Percentiles rank a stretch among this genome's conserved stretches.
Conservation (phyloP, 2,797 vertebrate genomes). For the Arctocebus calabarensis region DNA sequence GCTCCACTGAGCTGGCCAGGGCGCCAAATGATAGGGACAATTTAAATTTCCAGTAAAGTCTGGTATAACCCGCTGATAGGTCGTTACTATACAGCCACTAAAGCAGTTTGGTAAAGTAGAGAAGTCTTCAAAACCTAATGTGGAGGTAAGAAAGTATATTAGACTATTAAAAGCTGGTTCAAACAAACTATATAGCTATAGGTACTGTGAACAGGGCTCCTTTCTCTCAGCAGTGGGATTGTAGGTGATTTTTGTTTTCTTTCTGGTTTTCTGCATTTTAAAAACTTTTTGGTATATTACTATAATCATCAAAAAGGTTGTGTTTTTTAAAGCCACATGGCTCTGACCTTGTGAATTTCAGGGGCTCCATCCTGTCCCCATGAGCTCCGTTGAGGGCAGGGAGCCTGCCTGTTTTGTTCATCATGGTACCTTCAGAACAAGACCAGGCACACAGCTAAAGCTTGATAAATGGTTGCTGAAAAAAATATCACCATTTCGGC, state of each 20-base stretch:
- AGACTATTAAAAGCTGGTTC: not conserved
- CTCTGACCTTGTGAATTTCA: not conserved
- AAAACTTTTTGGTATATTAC: not conserved
- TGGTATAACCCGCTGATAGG: not conserved
- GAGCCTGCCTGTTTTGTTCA: accelerated
- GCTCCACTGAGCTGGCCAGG: too few species aligned
- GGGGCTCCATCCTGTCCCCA: not conserved
- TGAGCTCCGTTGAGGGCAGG: accelerated
- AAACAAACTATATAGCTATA: not conserved
- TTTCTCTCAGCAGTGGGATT: not conserved
- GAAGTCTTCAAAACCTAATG: not conserved
- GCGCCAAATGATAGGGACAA: not conserved
- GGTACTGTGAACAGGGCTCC: not conserved
- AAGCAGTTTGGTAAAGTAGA: not conserved
- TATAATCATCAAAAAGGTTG: not conserved
- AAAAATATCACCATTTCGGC: not conserved
- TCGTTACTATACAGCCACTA: not conserved
- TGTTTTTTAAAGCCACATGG: not conserved
- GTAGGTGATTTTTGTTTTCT: not conserved
- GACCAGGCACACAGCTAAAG: accelerated
- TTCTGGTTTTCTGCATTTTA: not conserved
- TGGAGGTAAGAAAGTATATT: not conserved
- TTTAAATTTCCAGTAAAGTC: not conserved
- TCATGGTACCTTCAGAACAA: accelerated
- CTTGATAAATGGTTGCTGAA: not conserved